phyloP scores from a whole-genome alignment of 2,113 vertebrate species.

The Anhinga anhinga region DNA sequence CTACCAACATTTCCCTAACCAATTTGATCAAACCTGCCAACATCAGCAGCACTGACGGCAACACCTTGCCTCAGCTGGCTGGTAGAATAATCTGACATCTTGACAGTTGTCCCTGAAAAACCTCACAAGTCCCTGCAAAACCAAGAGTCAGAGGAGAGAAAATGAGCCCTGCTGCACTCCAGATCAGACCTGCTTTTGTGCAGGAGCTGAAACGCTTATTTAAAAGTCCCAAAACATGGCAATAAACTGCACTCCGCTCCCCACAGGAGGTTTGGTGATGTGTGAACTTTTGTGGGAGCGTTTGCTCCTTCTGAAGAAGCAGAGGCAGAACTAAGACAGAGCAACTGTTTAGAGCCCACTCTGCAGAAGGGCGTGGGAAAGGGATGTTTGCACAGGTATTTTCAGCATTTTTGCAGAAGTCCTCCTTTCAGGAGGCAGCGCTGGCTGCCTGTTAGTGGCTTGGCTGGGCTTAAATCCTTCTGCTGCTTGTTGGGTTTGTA shows the following conservation, averaged over 20 bases:
- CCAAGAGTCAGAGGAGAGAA: background rate
- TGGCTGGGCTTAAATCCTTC: background rate
- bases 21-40: background rate
- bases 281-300: background rate
- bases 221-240: background rate
- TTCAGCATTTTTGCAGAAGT: background rate
- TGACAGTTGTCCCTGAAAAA: background rate
- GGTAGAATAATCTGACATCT: background rate
- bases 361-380: background rate
- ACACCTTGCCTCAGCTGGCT: background rate
- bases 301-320: background rate
- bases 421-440: background rate
- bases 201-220: background rate
- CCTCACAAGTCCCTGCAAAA: background rate
- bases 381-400: background rate
- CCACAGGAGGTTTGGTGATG: background rate
- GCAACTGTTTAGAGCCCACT: rapidly evolving
- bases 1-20: background rate
- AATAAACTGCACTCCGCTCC: background rate
- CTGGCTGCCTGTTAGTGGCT: background rate
- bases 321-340: background rate
- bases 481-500: background rate
- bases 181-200: background rate
- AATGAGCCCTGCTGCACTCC: background rate
- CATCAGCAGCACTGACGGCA: background rate